phyloP scores from a whole-genome alignment of 2,888 invertebrate species.

The Pilophorus perplexus region DNA sequence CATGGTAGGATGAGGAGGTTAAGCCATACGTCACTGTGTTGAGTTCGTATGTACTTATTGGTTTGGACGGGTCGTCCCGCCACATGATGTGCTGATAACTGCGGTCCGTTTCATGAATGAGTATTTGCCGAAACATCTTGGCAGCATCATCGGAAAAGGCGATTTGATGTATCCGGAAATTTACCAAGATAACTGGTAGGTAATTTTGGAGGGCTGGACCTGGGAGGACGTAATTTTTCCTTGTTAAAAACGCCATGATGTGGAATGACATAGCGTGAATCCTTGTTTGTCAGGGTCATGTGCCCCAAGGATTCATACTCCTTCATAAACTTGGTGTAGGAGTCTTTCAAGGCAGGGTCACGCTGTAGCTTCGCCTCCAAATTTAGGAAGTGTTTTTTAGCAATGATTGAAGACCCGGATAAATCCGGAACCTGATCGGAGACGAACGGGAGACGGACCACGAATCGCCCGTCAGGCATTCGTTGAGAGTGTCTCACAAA shows the following conservation, averaged over 20 bases:
- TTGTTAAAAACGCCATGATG: background rate
- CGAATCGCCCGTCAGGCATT: background rate
- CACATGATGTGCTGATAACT: background rate
- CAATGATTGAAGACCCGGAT: background rate
- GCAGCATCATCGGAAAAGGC: background rate
- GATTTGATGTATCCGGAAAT: background rate
- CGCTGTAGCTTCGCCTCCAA: background rate
- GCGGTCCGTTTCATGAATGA: background rate
- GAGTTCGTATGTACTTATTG: background rate
- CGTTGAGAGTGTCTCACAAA: background rate
- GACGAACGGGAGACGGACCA: background rate
- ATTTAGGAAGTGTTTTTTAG: background rate
- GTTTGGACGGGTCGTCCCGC: background rate
- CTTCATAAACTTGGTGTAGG: background rate
- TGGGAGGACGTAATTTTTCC: background rate
- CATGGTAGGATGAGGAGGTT: background rate
- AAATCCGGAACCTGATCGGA: background rate
- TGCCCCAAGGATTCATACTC: background rate
- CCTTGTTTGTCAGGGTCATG: background rate
- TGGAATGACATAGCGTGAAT: background rate
- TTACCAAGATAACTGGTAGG: background rate
- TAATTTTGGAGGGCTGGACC: background rate
- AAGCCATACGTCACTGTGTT: background rate
- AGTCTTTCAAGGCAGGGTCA: background rate
- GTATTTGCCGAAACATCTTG: background rate